These are phyloP conservation scores for Drosophila kokeensis DNA, from an alignment of 2,888 invertebrate genomes.

Conservation along the genomic window DNA sequence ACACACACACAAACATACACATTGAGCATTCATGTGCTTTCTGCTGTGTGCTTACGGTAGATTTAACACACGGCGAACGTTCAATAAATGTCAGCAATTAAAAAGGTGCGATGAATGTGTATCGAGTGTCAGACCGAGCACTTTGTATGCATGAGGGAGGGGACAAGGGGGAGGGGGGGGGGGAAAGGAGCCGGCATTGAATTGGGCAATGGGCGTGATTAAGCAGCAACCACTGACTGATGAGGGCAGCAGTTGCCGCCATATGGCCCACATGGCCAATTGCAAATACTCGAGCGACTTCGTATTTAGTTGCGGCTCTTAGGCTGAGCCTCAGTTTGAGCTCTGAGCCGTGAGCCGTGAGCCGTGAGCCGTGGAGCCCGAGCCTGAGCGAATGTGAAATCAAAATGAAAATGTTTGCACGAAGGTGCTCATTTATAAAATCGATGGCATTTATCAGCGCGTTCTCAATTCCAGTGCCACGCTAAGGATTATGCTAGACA, in stretches of 20 bases:
- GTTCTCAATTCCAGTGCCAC: background rate
- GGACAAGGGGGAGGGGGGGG: background rate
- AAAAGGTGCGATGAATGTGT: constrained; percentile 72
- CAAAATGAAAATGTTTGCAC: constrained; percentile 29
- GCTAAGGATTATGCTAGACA: background rate
- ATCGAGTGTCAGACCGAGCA: constrained; percentile 47
- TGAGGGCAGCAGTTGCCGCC: constrained; percentile 21
- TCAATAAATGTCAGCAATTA: constrained; percentile 78
- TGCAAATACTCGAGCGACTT: constrained; percentile 30
- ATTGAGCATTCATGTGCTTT: constrained; percentile 18
- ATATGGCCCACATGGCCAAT: constrained; percentile 20
- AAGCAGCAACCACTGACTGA: constrained; percentile 42
- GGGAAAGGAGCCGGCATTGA: background rate
- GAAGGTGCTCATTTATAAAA: constrained; percentile 43
- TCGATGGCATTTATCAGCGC: constrained; percentile 12
- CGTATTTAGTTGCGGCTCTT: constrained; percentile 5
- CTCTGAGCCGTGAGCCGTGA: background rate
- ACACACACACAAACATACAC: background rate
- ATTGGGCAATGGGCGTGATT: constrained; percentile 44
- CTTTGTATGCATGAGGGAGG: constrained; percentile 9
- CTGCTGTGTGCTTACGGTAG: constrained; percentile 62
- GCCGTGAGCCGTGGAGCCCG: background rate
- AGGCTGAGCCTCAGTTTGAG: background rate
- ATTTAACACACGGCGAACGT: constrained; percentile 66
- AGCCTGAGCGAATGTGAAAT: constrained; percentile 25